Conservation (phyloP, 2,113 vertebrate species). For the Alethe diademata region DNA sequence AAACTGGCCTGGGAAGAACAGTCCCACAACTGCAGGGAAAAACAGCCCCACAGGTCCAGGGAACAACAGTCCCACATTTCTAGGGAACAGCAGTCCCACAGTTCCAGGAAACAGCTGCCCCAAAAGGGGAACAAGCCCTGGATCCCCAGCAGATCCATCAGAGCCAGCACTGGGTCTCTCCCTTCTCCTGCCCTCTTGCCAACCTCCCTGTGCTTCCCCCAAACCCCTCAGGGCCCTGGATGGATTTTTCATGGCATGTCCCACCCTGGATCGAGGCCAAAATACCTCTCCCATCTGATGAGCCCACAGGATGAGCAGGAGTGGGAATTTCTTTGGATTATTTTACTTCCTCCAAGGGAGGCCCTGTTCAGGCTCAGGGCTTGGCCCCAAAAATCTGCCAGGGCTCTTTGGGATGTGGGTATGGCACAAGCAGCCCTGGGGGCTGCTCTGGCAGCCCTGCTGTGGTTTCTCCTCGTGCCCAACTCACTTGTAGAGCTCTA, state of each 20-base stretch:
- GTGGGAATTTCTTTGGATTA: background rate
- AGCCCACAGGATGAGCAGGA: background rate
- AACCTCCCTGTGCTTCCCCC: background rate
- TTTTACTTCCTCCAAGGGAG: background rate
- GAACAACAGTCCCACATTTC: background rate
- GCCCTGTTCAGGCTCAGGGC: accelerated
- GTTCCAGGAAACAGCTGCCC: background rate
- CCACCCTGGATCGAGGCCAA: background rate
- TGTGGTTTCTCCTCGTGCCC: accelerated
- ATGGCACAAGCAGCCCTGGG: accelerated
- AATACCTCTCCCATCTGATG: background rate
- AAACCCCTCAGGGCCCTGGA: accelerated
- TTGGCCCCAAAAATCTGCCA: background rate
- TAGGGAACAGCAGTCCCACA: background rate
- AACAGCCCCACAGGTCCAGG: background rate
- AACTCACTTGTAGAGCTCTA: slow-evolving; percentile 92
- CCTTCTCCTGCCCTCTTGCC: background rate
- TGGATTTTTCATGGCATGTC: background rate
- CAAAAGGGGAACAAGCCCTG: background rate
- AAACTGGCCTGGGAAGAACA: background rate
- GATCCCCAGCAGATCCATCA: background rate
- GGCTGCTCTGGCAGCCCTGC: background rate
- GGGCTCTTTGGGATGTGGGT: background rate
- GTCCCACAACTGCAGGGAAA: background rate
- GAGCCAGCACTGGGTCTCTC: accelerated